These are phyloP conservation scores for Matsumyia berberina DNA, from an alignment of 2,888 invertebrate genomes.

Conservation along the genomic window DNA sequence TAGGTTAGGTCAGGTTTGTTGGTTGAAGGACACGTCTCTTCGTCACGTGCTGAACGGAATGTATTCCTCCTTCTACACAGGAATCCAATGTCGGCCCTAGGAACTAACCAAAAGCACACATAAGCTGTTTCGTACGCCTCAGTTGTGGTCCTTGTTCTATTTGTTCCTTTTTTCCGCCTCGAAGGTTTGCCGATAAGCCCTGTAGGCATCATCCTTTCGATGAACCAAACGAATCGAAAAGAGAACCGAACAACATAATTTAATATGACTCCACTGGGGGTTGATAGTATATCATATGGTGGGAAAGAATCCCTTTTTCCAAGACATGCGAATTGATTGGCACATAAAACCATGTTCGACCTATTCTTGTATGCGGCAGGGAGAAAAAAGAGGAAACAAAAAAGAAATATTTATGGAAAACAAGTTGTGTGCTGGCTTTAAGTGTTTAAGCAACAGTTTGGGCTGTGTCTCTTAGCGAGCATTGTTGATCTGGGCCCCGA, in stretches of 20 bases:
- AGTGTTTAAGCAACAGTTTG: not conserved
- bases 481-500: too few relatives aligned
- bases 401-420: not conserved
- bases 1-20: too few relatives aligned
- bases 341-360: constrained; percentile 12
- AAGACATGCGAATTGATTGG: constrained; percentile 33
- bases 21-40: too few relatives aligned
- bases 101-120: not conserved
- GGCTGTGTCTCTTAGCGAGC: too few relatives aligned
- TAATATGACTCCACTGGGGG: constrained; percentile 31
- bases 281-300: not conserved
- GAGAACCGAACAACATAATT: constrained; percentile 26
- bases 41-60: too few relatives aligned
- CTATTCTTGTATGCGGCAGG: not conserved
- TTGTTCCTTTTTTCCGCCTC: not conserved
- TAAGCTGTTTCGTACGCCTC: not conserved
- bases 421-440: not conserved
- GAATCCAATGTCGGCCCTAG: too few relatives aligned
- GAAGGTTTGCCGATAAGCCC: not conserved
- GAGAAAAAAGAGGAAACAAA: not conserved
- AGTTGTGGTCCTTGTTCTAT: not conserved
- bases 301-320: not conserved
- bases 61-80: too few relatives aligned
- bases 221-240: constrained; percentile 3
- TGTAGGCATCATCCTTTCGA: not conserved